Evolutionary conservation across 2,113 vertebrate species (phyloP), one percentile per base, ranked within the genome.

Genomic region (Podilymbus podiceps): DNA sequence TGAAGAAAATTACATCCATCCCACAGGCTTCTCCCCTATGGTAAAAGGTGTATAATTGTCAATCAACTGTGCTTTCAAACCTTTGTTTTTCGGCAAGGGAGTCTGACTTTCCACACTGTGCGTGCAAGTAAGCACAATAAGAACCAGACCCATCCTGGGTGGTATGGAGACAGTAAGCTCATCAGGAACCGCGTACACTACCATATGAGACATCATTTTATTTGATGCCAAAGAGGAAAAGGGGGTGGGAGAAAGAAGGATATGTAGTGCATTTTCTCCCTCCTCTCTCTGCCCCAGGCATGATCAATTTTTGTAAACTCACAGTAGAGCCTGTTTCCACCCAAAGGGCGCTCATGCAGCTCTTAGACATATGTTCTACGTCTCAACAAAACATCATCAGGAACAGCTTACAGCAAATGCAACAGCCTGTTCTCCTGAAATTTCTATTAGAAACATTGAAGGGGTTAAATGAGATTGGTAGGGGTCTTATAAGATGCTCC

Each of bases 81-180:
- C n/a, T 63, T 47, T 85, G 69, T 8, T 87, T 76, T 89, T 47
- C 25, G 5, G 44, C 74, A 91, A 53, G 87, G 75, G 22, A 60
- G 53, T 77, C 90, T 97, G 84, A 40, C 76, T 80, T 88, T 90
- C 76, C 56, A 56, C 12, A 3, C 55, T 53, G 55, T 22, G 59
- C 85, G 60, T 76, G 56, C 30, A 92, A 94, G 67, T 31, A 84
- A 5, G 40, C 49, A 80, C 89, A 98, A 97, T 95, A 95, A 96
- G 95, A 96, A 96, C 95, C 97, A 98, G 97, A 97, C 78, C 92
- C 95, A 74, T 85, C 95, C 95, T 97, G 97, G 97, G 97, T 97
- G 97, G 97, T 97, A 95, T 55, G 60, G 93, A 97, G 95, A 96
- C 94, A 95, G 89, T 75, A 91, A 88, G 92, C 93, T 94, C 95